Percentiles rank a stretch among this genome's conserved stretches.
phyloP scores from a whole-genome alignment of 2,888 invertebrate genomes.

The Acanthosepion lycidas region DNA sequence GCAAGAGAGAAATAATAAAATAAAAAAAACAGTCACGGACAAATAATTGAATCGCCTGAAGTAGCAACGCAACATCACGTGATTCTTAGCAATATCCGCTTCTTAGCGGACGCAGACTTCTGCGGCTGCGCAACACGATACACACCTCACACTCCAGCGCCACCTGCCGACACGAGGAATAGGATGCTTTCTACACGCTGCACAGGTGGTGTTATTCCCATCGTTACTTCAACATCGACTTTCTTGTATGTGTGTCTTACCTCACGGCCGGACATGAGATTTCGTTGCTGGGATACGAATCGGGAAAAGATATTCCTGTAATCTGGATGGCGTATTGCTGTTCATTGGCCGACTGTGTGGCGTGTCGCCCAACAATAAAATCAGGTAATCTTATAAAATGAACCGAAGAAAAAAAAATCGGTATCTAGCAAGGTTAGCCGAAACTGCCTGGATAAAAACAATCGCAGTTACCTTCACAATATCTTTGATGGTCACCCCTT shows the following conservation, averaged over 20 bases:
- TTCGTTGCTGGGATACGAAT: slow-evolving; percentile 18
- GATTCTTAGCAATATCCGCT: slow-evolving; percentile 23
- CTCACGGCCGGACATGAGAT: not conserved
- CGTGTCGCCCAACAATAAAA: not conserved
- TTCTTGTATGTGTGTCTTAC: not conserved
- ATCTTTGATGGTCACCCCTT: not conserved
- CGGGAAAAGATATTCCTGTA: slow-evolving; percentile 7
- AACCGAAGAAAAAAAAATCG: not conserved
- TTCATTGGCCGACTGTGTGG: not conserved
- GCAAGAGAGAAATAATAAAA: not conserved
- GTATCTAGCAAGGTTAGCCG: not conserved
- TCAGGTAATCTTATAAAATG: not conserved
- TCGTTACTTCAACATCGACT: not conserved
- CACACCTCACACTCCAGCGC: not conserved
- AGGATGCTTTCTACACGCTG: not conserved
- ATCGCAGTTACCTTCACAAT: no score
- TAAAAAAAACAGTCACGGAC: not conserved
- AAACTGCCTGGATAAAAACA: not conserved
- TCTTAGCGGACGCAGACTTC: not conserved
- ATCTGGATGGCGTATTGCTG: not conserved
- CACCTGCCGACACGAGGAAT: not conserved
- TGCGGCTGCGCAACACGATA: slow-evolving; percentile 10
- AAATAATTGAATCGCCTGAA: slow-evolving; percentile 6
- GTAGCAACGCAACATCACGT: not conserved
- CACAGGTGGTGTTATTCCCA: slow-evolving; percentile 6